Base-by-base conservation (phyloP, 2,113 vertebrate genomes). In the Hippocampus zosterae region DNA sequence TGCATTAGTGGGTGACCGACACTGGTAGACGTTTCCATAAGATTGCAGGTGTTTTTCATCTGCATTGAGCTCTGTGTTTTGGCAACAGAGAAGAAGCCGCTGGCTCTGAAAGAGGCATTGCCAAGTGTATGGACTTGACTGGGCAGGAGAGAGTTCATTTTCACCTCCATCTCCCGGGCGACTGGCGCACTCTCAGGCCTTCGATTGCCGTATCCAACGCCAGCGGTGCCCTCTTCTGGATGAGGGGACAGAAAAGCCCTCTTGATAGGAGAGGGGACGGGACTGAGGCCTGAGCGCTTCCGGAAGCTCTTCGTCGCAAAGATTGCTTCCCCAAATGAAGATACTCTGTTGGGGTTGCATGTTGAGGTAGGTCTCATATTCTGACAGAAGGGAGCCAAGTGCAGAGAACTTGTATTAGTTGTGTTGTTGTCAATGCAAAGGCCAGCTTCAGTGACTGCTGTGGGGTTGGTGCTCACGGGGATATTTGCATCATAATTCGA, bases 201-300 rank as follows among this genome's bases (percentile, higher is more conserved):
- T 70, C 72, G 80, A 37, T 75, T 37, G 23, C 75, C 71, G 42
- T 82, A 83, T 76, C 91, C 92, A 50, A 87, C 80, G 76, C 80
- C 64, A 62, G 93, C 93, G 41, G 61, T 1, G 61, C 70, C 83
- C 72, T 76, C 87, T 68, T 74, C 48, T 73, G 93, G 73, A 69
- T 93, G 91, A 78, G 94, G 92, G 64, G 93, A 91, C 82, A 96
- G 87, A 56, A 95, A 93, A 60, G 92, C 91, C 72, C 95, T 97
- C 90, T 98, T 98, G 76, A 95, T 76, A 70, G 96, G 96, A 48
- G 94, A 93, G 71, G 92, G 86, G 71, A 96, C 94, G 74, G 94
- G 92, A 78, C 92, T 88, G 16, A 91, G 72, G 68, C 92, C 88
- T 68, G 93, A 92, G 81, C 97, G 93, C 85, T 99, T 99, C 81